Evolutionary conservation across 2,888 invertebrate species (phyloP).

Genomic region (Eupithecia subfuscata): DNA sequence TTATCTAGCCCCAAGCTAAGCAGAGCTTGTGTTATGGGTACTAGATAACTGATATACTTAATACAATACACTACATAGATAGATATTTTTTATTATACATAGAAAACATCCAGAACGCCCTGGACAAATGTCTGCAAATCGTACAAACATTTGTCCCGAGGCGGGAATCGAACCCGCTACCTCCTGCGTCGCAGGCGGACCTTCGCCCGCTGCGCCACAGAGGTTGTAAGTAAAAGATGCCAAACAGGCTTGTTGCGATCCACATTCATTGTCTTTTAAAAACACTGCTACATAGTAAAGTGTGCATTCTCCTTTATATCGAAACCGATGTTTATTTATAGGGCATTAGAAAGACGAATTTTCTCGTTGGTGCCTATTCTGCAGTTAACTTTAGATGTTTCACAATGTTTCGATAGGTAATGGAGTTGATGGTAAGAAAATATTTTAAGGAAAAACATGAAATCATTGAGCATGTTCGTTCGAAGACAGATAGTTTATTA

Average conservation of each 20-base stretch:
- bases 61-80: no score
- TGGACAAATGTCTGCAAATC: no score
- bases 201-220: no score
- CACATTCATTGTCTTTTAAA: background rate
- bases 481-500: background rate
- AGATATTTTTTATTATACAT: no score
- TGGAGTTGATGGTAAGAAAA: background rate
- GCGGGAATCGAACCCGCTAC: no score
- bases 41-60: no score
- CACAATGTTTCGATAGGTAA: constrained; percentile 44
- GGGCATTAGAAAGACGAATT: constrained; percentile 75
- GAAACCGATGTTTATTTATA: constrained; percentile 73
- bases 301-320: constrained; percentile 45
- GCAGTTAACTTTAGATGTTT: constrained; percentile 53
- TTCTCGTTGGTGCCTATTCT: constrained; percentile 53
- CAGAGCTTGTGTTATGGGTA: no score
- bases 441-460: background rate
- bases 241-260: background rate
- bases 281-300: background rate
- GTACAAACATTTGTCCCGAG: no score
- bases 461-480: background rate
- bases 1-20: no score
- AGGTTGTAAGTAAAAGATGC: no score
- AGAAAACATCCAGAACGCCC: no score
- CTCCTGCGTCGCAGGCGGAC: no score